Evolutionary conservation across 2,888 invertebrate genomes (phyloP).

Genomic region (Atherix ibis): DNA sequence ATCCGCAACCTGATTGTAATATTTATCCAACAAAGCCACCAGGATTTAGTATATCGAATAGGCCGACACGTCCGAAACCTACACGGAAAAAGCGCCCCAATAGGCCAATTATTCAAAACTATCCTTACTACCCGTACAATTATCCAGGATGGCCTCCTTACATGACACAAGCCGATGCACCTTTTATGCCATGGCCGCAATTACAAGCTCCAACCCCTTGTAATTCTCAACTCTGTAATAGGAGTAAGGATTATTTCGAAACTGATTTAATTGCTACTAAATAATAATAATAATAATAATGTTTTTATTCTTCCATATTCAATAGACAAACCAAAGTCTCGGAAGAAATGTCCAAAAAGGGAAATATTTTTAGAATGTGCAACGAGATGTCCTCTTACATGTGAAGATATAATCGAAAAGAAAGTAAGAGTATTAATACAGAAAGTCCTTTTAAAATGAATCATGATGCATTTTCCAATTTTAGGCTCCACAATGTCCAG

Average conservation of each 20-base stretch:
- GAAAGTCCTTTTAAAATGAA: not conserved
- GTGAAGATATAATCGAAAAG: slow-evolving; percentile 1
- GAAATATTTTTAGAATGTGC: slow-evolving; percentile 6
- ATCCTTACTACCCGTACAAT: not conserved
- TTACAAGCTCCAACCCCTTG: no score
- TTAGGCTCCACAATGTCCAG: slow-evolving; percentile 3
- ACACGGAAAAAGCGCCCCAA: not conserved
- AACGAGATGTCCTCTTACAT: slow-evolving; percentile 4
- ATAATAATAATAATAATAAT: no score
- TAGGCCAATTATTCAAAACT: not conserved
- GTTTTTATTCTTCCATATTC: no score
- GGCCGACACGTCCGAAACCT: not conserved
- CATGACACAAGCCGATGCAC: no score
- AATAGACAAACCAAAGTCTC: no score
- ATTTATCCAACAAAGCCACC: not conserved
- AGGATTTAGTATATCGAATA: not conserved
- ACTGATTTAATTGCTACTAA: no score
- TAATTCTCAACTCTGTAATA: no score
- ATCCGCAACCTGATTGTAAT: no score
- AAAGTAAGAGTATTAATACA: not conserved
- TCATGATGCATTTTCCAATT: slow-evolving; percentile 1
- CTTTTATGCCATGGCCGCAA: no score
- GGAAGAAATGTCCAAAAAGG: slow-evolving; percentile 4
- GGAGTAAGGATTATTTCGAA: no score
- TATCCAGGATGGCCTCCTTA: not conserved